Evolutionary conservation across 2,113 vertebrate species (phyloP).

Genomic region (Seriola quinqueradiata): DNA sequence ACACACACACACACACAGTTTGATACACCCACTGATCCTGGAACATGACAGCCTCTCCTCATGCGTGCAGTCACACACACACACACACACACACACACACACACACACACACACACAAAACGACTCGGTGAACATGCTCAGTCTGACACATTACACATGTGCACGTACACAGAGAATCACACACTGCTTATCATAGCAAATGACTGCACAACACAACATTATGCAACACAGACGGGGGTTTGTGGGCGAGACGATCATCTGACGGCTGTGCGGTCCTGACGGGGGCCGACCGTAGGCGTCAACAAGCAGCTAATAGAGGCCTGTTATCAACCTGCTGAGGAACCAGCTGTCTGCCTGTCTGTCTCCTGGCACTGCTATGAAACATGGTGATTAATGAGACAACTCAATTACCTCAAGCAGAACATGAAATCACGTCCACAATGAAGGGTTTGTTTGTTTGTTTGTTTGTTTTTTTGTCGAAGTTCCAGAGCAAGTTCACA

Average conservation of each 20-base stretch:
- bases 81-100: too few species aligned
- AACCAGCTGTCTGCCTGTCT: conserved; percentile 13
- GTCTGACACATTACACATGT: not conserved
- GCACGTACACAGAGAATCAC: not conserved
- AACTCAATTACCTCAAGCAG: not conserved
- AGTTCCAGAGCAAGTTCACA: too few species aligned
- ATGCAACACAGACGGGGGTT: not conserved
- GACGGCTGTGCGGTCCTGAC: conserved; percentile 1
- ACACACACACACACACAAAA: too few species aligned
- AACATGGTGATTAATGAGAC: conserved; percentile 22
- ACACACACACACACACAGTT: not conserved
- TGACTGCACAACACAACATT: conserved; percentile 21
- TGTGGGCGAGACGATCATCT: conserved; percentile 19
- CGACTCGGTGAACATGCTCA: too few species aligned
- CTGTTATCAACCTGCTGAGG: conserved; percentile 15
- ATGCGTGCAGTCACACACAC: not conserved
- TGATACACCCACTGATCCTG: not conserved
- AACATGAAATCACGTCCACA: not conserved
- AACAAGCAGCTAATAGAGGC: conserved; percentile 53
- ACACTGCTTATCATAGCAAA: conserved; percentile 10
- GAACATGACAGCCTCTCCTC: too few species aligned
- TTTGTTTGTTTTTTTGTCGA: too few species aligned
- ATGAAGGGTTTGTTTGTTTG: too few species aligned
- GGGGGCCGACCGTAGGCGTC: conserved; percentile 21
- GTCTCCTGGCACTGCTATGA: conserved; percentile 12